Conservation (phyloP, 2,113 vertebrate genomes). For the Chinchilla lanigera region DNA sequence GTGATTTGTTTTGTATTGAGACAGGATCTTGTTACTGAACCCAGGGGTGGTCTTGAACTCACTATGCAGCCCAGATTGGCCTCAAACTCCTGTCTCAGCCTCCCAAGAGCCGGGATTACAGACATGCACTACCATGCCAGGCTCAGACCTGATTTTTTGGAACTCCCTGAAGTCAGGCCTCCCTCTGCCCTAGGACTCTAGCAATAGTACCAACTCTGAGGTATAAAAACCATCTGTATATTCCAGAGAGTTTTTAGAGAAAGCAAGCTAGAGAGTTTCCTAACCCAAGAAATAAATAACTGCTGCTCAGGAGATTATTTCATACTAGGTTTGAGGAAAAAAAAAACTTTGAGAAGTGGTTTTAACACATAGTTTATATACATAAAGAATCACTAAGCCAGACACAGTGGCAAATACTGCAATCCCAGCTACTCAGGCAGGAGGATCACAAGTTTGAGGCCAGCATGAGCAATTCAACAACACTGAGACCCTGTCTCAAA, state of each 20-base stretch:
- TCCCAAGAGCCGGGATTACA: not conserved
- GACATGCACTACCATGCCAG: not conserved
- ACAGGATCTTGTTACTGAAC: not conserved
- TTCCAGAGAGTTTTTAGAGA: not conserved
- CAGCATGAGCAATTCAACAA: not conserved
- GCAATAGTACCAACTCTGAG: not conserved
- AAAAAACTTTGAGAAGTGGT: not conserved
- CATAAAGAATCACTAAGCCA: not conserved
- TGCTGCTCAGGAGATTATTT: constrained; percentile 5
- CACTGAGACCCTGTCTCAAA: not conserved
- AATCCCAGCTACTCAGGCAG: not conserved
- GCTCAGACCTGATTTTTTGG: not conserved
- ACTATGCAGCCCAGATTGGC: not conserved
- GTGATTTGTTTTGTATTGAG: not conserved
- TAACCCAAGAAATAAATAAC: constrained; percentile 14
- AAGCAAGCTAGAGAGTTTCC: not conserved
- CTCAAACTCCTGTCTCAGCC: not conserved
- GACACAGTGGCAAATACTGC: not conserved
- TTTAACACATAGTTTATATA: constrained; percentile 19
- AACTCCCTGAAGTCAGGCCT: not conserved
- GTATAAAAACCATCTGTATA: not conserved
- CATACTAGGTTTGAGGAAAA: constrained; percentile 25
- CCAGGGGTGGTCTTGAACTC: not conserved
- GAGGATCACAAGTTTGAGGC: not conserved
- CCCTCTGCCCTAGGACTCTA: not conserved